Conservation (phyloP, 2,888 invertebrate species). For the Trisateles emortualis region DNA sequence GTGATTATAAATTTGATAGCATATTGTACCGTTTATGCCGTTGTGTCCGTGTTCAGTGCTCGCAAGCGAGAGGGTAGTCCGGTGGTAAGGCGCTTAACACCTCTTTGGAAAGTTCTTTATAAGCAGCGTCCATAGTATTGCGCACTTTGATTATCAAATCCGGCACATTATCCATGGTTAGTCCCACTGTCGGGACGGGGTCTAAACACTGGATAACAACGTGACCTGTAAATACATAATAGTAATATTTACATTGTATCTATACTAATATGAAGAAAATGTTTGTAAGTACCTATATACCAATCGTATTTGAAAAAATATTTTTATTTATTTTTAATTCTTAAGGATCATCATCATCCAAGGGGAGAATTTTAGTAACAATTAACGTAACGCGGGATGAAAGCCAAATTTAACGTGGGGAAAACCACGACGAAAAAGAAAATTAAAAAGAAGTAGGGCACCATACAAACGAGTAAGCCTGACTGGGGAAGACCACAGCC, state of each 20-base stretch:
- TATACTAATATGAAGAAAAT: not conserved
- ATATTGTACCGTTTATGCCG: conserved; percentile 22
- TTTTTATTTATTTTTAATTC: no score
- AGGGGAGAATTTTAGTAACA: no score
- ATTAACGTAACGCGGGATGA: no score
- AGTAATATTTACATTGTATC: not conserved
- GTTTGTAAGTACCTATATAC: not conserved
- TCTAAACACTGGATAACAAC: conserved; percentile 85
- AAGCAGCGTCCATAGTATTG: conserved; percentile 80
- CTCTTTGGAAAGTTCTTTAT: conserved; percentile 82
- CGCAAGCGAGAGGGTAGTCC: conserved; percentile 80
- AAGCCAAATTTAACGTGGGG: no score
- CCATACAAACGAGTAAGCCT: no score
- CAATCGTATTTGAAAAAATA: no score
- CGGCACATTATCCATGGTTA: conserved; percentile 82
- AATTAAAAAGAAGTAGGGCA: no score
- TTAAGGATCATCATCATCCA: no score
- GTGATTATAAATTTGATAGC: conserved; percentile 40
- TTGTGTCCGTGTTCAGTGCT: conserved; percentile 59
- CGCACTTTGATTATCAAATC: conserved; percentile 80
- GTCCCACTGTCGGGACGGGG: conserved; percentile 81
- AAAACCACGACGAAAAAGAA: no score
- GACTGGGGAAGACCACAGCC: no score
- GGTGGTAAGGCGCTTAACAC: conserved; percentile 77
- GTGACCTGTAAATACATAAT: conserved; percentile 77